Evolutionary conservation across 1,140 invertebrate species (phyloP), one percentile per base, ranked within the genome.

Genomic region (Diplogasteroides magnus): DNA sequence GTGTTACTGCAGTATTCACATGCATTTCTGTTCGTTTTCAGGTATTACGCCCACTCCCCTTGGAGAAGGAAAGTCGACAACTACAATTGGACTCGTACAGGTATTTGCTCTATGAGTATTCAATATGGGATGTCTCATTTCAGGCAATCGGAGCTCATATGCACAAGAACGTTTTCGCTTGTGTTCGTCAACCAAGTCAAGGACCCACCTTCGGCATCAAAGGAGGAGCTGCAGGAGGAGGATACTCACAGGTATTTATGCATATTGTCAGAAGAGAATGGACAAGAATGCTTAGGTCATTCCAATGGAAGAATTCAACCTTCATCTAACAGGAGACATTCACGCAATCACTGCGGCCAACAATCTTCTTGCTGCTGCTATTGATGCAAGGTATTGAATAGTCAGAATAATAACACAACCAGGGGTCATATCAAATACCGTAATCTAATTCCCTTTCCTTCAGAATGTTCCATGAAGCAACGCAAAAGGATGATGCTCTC

Each of bases 281-380:
- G 1, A 26, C 25, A 23, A 26, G 23, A 14, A 11, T 25, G 23
- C 28, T 60, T 67, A 67, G 64, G 93, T 98, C 0, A 97, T 98
- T 77, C 96, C 97, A 0, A 99, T 99, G 97, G 95, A 98, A 85
- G 97, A 98, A 78, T 97, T 99, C 83, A 99, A 99, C 85, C 87
- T 99, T 13, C 97, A 99, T 84, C 86, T 99, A 61, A 99, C 96
- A 6, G 97, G 95, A 23, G 97, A 99, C 82, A 97, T 98, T 74
- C 97, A 99, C 84, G 96, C 96, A 0, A 91, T 99, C 2, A 91
- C 91, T 0, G 94, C 94, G 2, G 96, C 97, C 6, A 97, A 98
- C 84, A 99, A 99, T 86, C 86, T 99, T 3, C 84, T 98, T 0
- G 94, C 96, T 25, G 95, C 88, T 26, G 87, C 87, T 66, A 85